phyloP scores from a whole-genome alignment of 2,797 vertebrate genomes.

The Urocyon cinereoargenteus region DNA sequence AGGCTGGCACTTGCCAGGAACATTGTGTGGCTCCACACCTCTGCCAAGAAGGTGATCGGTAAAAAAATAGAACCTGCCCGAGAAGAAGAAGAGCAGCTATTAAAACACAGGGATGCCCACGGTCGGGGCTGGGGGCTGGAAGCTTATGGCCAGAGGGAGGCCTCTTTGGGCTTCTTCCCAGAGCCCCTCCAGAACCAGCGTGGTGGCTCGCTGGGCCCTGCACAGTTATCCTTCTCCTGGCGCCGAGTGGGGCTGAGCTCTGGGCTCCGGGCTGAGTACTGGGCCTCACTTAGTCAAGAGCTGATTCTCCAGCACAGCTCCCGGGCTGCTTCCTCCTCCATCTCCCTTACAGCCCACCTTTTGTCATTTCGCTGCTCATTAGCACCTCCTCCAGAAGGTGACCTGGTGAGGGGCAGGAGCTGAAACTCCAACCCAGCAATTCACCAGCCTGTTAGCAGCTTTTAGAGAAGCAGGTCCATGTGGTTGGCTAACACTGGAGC shows the following conservation, averaged over 20 bases:
- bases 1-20: neutral
- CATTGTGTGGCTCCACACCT: conserved; percentile 44
- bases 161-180: neutral
- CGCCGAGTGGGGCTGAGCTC: neutral
- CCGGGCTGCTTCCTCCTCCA: neutral
- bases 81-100: conserved; percentile 34
- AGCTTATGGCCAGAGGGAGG: neutral
- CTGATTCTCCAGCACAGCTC: neutral
- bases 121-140: neutral
- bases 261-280: neutral
- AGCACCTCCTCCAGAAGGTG: conserved; percentile 45
- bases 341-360: neutral
- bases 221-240: neutral
- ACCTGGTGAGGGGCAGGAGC: neutral
- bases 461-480: conserved; percentile 15
- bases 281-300: neutral
- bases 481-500: neutral
- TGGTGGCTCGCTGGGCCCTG: neutral
- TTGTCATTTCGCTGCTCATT: conserved; percentile 21
- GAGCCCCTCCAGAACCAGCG: neutral
- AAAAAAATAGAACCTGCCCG: conserved; percentile 51
- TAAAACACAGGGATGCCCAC: neutral
- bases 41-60: conserved; percentile 57
- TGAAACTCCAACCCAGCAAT: conserved; percentile 3
- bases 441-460: conserved; percentile 13